Base-by-base conservation (phyloP, 2,888 invertebrate genomes). In the Trypoxylon attenuatum region DNA sequence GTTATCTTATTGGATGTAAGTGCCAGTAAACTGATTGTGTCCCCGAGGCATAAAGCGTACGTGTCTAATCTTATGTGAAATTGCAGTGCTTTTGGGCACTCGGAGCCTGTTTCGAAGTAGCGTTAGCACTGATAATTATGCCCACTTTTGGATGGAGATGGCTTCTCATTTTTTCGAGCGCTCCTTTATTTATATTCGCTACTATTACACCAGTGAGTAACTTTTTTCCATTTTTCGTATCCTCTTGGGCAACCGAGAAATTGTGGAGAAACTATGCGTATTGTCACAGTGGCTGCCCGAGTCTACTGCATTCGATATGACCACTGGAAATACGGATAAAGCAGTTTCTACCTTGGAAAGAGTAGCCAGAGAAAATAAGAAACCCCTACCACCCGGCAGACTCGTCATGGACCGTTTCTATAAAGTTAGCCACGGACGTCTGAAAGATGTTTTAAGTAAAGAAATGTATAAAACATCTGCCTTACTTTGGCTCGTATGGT, bases 401-500 rank as follows among this genome's bases (percentile, higher is more conserved):
- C 86, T 96, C 27, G 94, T 96, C 19, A 93, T 95, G 54, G 95
- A 95, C 84, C 93, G 92, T 69, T 76, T 82, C 54, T 82, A 84
- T 62, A 90, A 92, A 0, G 90, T 90, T 25, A 89, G 90, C 21
- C 89, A 92, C 46, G 94, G 94, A 2, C 89, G 92, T 46, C 88
- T 94, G 49, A 89, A 90, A 77, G 94, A 94, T 81, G 88, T 96
- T 5, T 88, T 95, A 6, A 92, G 94, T 65, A 94, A 94, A 10
- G 95, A 95, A 70, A 89, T 96, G 68, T 89, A 94, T 81, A 90
- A 91, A 70, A 97, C 97, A 2, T 97, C 97, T 8, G 83, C 96
- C 18, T 88, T 97, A 15, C 89, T 98, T 1, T 97, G 97, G 97
- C 92, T 97, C 77, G 96, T 98, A 78, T 98, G 97, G 97, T 95